These are phyloP conservation scores for Gymnoscelis rufifasciata DNA, from an alignment of 2,888 invertebrate species.

Conservation along the genomic window DNA sequence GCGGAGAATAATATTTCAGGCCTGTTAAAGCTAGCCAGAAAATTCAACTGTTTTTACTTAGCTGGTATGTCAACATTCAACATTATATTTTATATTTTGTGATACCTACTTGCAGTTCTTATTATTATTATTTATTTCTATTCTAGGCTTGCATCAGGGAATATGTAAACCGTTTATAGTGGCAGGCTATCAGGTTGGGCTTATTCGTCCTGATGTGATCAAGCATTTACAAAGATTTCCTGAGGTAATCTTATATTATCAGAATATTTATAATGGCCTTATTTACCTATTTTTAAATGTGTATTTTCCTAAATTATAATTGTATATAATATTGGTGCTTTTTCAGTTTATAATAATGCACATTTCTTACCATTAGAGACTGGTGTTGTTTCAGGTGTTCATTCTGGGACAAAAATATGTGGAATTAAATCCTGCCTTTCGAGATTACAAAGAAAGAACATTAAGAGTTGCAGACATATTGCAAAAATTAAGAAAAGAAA, in stretches of 20 bases:
- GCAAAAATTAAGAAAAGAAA: constrained; percentile 85
- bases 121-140: constrained; percentile 11
- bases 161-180: constrained; percentile 93
- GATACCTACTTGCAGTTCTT: too few relatives aligned
- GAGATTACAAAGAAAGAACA: constrained; percentile 90
- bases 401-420: constrained; percentile 85
- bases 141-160: constrained; percentile 85
- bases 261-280: neutral
- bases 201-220: constrained; percentile 90
- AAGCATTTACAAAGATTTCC: constrained; percentile 89
- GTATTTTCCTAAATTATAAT: too few relatives aligned
- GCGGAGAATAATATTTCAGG: constrained; percentile 67
- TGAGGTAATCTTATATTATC: constrained; percentile 77
- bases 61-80: constrained; percentile 79
- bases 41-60: constrained; percentile 94
- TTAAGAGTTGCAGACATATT: constrained; percentile 88
- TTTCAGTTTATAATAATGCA: too few relatives aligned
- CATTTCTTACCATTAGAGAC: too few relatives aligned
- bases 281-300: too few relatives aligned
- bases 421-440: constrained; percentile 91
- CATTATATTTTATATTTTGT: constrained; percentile 2
- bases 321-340: too few relatives aligned
- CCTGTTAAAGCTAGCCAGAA: constrained; percentile 88
- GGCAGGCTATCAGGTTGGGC: constrained; percentile 92
- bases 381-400: constrained; percentile 77